Evolutionary conservation across 2,888 invertebrate species (phyloP).

Genomic region (Synergus gifuensis): DNA sequence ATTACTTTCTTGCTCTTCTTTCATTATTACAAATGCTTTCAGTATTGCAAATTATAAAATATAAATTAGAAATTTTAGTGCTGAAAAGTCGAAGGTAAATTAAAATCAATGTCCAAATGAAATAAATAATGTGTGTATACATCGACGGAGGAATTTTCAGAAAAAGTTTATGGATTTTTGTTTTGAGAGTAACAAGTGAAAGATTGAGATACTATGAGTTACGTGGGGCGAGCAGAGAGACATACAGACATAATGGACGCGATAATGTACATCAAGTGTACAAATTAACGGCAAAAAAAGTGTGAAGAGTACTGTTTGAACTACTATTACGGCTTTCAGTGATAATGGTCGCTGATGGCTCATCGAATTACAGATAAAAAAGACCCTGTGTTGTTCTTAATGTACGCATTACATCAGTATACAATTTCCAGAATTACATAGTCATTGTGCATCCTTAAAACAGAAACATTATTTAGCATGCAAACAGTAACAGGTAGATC

Average conservation of each 20-base stretch:
- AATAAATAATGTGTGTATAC: neutral
- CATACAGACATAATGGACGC: conserved; percentile 59
- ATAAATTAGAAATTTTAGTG: neutral
- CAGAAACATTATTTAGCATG: conserved; percentile 73
- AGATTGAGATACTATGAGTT: conserved; percentile 60
- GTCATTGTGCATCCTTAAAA: conserved; percentile 78
- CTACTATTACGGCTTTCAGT: conserved; percentile 71
- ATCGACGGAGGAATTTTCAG: conserved; percentile 4
- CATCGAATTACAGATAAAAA: conserved; percentile 68
- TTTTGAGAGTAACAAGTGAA: conserved; percentile 24
- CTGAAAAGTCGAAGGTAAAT: neutral
- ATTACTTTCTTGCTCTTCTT: conserved; percentile 12
- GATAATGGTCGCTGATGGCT: conserved; percentile 78
- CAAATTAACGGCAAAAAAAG: conserved; percentile 41
- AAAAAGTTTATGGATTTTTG: conserved; percentile 42
- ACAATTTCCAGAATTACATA: conserved; percentile 73
- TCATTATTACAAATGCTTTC: neutral
- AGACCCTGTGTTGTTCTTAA: conserved; percentile 47
- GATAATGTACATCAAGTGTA: conserved; percentile 42
- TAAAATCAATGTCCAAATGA: conserved; percentile 13
- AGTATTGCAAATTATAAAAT: neutral
- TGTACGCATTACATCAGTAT: conserved; percentile 57
- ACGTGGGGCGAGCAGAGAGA: conserved; percentile 67
- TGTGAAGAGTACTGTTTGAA: conserved; percentile 26
- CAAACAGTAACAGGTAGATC: conserved; percentile 64